Evolutionary conservation across 2,888 invertebrate species (phyloP).

Genomic region (Phania funesta): DNA sequence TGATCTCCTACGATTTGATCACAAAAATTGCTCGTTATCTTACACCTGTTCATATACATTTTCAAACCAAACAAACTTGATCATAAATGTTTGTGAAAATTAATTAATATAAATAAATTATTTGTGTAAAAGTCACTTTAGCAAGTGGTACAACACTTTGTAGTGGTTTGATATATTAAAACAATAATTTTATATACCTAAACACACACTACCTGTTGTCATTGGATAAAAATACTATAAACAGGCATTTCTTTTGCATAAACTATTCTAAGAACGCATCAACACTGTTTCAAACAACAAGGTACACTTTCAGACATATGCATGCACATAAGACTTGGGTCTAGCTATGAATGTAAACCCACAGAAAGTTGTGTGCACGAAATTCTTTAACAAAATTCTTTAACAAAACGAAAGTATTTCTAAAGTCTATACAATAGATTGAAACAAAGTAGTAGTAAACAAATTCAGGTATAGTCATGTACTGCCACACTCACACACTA

Average conservation of each 20-base stretch:
- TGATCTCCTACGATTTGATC: not conserved
- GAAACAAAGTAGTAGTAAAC: constrained; percentile 25
- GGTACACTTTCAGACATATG: not conserved
- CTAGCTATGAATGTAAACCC: constrained; percentile 1
- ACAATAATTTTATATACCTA: constrained; percentile 47
- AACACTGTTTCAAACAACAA: too few relatives aligned
- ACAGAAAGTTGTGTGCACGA: constrained; percentile 20
- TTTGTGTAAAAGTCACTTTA: constrained; percentile 59
- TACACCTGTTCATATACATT: not conserved
- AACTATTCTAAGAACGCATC: not conserved
- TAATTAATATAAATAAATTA: constrained; percentile 60
- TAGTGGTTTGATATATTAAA: constrained; percentile 65
- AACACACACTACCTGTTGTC: constrained; percentile 39
- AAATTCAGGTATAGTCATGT: not conserved
- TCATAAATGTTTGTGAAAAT: constrained; percentile 54
- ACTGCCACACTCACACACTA: not conserved
- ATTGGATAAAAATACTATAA: constrained; percentile 12
- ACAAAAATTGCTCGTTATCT: not conserved
- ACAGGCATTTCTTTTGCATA: not conserved
- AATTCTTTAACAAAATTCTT: constrained; percentile 35
- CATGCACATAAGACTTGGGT: not conserved
- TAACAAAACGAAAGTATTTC: constrained; percentile 55
- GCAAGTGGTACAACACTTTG: constrained; percentile 63
- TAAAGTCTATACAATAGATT: constrained; percentile 41
- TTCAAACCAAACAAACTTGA: constrained; percentile 4